Conservation (phyloP, 2,113 vertebrate genomes). For the Xerus inauris region DNA sequence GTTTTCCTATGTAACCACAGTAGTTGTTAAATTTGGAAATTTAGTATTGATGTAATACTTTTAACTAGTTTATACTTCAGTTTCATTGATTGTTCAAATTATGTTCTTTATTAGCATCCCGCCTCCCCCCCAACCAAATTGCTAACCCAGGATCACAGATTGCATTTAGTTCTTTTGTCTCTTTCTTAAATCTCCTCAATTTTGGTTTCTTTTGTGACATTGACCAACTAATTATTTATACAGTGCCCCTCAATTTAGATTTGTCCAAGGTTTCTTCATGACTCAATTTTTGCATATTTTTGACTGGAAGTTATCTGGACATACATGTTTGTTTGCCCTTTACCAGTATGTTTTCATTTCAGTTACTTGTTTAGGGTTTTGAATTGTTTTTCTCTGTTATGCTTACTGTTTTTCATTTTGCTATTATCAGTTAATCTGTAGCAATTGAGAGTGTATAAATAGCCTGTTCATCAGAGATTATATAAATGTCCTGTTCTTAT, state of each 20-base stretch:
- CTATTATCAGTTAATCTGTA: conserved; percentile 24
- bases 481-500: not conserved
- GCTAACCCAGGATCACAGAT: not conserved
- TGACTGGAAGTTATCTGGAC: not conserved
- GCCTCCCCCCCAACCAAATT: not conserved
- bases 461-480: not conserved
- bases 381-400: conserved; percentile 1
- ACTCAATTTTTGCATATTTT: conserved; percentile 24
- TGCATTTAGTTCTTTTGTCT: not conserved
- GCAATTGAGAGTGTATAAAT: not conserved
- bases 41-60: conserved; percentile 29
- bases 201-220: conserved; percentile 35
- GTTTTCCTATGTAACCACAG: conserved; percentile 20
- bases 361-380: conserved; percentile 8
- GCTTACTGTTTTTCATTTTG: conserved; percentile 54
- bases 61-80: not conserved
- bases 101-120: not conserved
- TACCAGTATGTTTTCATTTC: conserved; percentile 44
- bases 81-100: not conserved
- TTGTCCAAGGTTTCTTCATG: conserved; percentile 23
- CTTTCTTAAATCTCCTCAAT: not conserved
- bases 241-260: not conserved
- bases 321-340: not conserved
- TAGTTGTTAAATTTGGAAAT: conserved; percentile 45
- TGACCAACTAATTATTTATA: not conserved